Evolutionary conservation across 2,888 invertebrate genomes (phyloP).

Genomic region (Phyto melanocephala): DNA sequence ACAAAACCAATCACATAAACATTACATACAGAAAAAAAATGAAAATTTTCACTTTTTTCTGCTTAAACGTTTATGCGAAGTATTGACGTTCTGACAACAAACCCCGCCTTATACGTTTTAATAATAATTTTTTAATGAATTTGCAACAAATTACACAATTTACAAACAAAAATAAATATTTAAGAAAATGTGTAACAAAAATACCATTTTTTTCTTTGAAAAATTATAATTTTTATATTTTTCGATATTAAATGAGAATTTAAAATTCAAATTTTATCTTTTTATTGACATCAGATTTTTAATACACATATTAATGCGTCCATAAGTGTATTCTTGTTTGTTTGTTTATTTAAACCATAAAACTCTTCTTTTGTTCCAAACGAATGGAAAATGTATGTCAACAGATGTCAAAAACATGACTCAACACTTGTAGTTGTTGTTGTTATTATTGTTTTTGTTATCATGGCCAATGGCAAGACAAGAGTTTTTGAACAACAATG

Average conservation of each 20-base stretch:
- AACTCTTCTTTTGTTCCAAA: slow-evolving; percentile 50
- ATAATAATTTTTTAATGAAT: not conserved
- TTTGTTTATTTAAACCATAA: slow-evolving; percentile 26
- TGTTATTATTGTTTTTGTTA: slow-evolving; percentile 27
- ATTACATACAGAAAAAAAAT: too few relatives aligned
- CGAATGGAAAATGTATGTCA: slow-evolving; percentile 52
- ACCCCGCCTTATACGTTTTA: not conserved
- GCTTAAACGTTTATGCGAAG: too few relatives aligned
- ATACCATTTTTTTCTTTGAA: not conserved
- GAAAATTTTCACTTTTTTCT: too few relatives aligned
- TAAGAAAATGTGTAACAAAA: not conserved
- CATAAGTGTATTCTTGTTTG: not conserved
- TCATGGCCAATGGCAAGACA: slow-evolving; percentile 46
- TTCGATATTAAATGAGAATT: not conserved
- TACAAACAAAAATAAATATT: not conserved
- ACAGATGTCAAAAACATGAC: slow-evolving; percentile 57
- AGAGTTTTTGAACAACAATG: not conserved
- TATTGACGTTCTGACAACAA: not conserved
- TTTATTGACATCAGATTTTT: not conserved
- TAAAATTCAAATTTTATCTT: not conserved
- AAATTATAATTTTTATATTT: not conserved
- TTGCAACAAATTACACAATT: not conserved
- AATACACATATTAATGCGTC: not conserved
- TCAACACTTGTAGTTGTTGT: slow-evolving; percentile 35
- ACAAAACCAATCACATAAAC: too few relatives aligned